A percentile compares a stretch with the other conserved stretches of the same genome.
phyloP scores from a whole-genome alignment of 2,113 vertebrate species.

The Pangasianodon gigas region DNA sequence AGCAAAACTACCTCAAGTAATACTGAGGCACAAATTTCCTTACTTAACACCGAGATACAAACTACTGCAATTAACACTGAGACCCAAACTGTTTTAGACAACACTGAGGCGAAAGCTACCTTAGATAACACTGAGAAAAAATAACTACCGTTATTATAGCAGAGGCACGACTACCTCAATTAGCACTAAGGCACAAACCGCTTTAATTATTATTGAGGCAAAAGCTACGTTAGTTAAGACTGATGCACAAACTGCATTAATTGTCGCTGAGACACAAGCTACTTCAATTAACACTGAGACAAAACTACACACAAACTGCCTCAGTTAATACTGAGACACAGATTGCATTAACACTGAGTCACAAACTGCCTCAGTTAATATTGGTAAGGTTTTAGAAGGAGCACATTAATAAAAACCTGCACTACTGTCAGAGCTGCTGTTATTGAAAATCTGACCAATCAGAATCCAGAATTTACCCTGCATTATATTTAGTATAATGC shows the following conservation, averaged over 20 bases:
- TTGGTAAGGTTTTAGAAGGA: background rate
- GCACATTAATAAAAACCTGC: background rate
- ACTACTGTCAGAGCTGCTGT: background rate
- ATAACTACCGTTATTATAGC: too few relatives aligned
- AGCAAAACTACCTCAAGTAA: too few relatives aligned
- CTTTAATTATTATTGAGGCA: background rate
- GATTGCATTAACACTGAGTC: background rate
- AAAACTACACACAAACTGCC: too few relatives aligned
- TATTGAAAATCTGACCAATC: background rate
- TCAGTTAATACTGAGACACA: too few relatives aligned
- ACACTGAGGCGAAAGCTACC: too few relatives aligned
- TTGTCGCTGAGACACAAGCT: background rate
- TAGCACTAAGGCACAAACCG: background rate
- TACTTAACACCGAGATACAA: background rate
- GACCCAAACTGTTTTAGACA: background rate
- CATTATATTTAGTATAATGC: background rate
- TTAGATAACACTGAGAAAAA: too few relatives aligned
- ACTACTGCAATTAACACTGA: background rate
- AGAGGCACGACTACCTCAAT: background rate
- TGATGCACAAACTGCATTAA: background rate
- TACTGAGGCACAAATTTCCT: too few relatives aligned
- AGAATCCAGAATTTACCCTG: background rate
- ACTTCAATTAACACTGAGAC: background rate
- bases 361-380: background rate
- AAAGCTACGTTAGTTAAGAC: too few relatives aligned